These are phyloP conservation scores for Leptinotarsa lineolata DNA, from an alignment of 1,140 invertebrate genomes.

Conservation along the genomic window DNA sequence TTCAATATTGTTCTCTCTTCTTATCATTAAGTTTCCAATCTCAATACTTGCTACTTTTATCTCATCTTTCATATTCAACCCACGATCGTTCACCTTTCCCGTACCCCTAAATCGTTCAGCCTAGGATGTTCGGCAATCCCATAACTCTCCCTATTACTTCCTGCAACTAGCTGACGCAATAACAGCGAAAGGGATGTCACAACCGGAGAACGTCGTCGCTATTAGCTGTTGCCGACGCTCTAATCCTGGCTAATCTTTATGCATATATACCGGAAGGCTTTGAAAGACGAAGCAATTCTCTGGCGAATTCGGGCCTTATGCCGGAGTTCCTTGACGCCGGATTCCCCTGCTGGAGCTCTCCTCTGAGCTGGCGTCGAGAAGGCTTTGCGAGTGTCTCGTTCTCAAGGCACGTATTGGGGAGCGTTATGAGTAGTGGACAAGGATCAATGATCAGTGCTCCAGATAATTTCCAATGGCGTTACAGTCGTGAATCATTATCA, in stretches of 20 bases:
- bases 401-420: background rate
- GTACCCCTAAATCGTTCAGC: background rate
- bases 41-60: too few relatives aligned
- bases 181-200: background rate
- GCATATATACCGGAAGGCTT: background rate
- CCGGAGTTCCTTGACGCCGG: background rate
- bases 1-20: too few relatives aligned
- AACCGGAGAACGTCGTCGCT: slow-evolving; percentile 1
- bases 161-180: background rate
- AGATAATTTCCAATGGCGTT: too few relatives aligned
- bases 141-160: slow-evolving; percentile 2
- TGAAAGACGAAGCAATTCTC: background rate
- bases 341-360: background rate
- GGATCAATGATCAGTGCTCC: background rate
- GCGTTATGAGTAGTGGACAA: background rate
- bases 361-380: background rate
- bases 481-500: too few relatives aligned
- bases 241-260: slow-evolving; percentile 3
- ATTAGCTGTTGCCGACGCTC: slow-evolving; percentile 7
- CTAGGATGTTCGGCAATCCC: background rate
- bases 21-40: too few relatives aligned
- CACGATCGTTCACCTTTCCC: too few relatives aligned
- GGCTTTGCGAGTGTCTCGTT: background rate
- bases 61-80: too few relatives aligned
- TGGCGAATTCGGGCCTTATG: background rate